A percentile compares a stretch with the other conserved stretches of the same genome.
Evolutionary conservation across 2,797 vertebrate genomes (phyloP).

Genomic region (Ambastaia sidthimunki): DNA sequence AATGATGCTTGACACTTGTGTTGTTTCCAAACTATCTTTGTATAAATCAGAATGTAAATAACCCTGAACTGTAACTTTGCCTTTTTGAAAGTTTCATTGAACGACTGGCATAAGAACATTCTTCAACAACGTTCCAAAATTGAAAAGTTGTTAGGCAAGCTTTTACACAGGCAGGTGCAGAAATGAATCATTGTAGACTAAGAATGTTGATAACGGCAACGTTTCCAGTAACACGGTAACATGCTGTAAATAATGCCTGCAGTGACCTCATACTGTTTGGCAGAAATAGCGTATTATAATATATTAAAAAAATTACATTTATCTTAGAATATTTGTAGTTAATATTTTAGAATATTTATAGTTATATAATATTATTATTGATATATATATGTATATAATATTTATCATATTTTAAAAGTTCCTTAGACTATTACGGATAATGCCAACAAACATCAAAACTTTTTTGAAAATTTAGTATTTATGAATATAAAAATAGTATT

Average conservation of each 20-base stretch:
- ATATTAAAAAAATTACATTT: too few species aligned
- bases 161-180: not conserved
- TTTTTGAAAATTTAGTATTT: too few species aligned
- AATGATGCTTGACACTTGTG: constrained; percentile 23
- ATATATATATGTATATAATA: too few species aligned
- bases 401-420: too few species aligned
- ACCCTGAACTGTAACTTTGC: constrained; percentile 10
- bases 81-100: constrained; percentile 38
- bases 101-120: not conserved
- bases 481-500: too few species aligned
- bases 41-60: constrained; percentile 23
- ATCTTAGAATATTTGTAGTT: too few species aligned
- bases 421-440: too few species aligned
- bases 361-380: too few species aligned
- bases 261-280: not conserved
- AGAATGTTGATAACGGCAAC: not conserved
- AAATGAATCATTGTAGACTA: not conserved
- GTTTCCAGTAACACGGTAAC: not conserved
- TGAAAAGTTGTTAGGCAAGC: not conserved
- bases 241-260: not conserved
- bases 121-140: not conserved
- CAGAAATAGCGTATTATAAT: too few species aligned
- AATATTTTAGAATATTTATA: too few species aligned
- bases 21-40: constrained; percentile 4
- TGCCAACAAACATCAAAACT: too few species aligned